Evolutionary conservation across 2,797 vertebrate species (phyloP).

Genomic region (Hephaestus fuliginosus): DNA sequence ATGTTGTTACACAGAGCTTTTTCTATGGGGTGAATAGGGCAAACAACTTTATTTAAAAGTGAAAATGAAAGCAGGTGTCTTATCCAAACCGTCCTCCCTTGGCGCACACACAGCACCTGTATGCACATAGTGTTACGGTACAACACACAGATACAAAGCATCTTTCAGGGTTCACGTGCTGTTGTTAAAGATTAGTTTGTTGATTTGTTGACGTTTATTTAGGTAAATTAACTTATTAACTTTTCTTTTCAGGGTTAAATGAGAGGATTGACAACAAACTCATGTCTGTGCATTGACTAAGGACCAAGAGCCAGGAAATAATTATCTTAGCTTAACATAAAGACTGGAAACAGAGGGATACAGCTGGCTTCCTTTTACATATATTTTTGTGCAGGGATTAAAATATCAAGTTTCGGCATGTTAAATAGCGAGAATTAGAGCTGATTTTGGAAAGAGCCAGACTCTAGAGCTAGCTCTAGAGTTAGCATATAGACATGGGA

Average conservation of each 20-base stretch:
- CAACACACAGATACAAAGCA: background rate
- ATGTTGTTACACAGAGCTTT: too few relatives aligned
- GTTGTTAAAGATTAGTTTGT: background rate
- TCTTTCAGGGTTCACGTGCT: background rate
- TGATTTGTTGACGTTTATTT: background rate
- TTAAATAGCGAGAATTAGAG: conserved; percentile 6
- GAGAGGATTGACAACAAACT: background rate
- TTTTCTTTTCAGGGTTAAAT: background rate
- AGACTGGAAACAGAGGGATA: background rate
- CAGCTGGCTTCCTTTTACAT: background rate
- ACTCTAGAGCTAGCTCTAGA: background rate
- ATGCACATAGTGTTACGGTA: too few relatives aligned
- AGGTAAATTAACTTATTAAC: background rate
- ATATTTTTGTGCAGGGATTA: background rate
- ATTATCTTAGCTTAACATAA: conserved; percentile 15
- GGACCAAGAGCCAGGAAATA: accelerated
- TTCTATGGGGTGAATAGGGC: too few relatives aligned
- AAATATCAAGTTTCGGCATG: background rate
- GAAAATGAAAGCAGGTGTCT: background rate
- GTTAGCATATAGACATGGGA: background rate
- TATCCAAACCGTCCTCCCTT: too few relatives aligned
- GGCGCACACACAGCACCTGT: too few relatives aligned
- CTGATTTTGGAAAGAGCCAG: background rate
- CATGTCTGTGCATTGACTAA: too few relatives aligned
- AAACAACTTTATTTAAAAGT: background rate